These are phyloP conservation scores for Malurus leucopterus DNA, from an alignment of 2,797 vertebrate genomes.

Conservation along the genomic window DNA sequence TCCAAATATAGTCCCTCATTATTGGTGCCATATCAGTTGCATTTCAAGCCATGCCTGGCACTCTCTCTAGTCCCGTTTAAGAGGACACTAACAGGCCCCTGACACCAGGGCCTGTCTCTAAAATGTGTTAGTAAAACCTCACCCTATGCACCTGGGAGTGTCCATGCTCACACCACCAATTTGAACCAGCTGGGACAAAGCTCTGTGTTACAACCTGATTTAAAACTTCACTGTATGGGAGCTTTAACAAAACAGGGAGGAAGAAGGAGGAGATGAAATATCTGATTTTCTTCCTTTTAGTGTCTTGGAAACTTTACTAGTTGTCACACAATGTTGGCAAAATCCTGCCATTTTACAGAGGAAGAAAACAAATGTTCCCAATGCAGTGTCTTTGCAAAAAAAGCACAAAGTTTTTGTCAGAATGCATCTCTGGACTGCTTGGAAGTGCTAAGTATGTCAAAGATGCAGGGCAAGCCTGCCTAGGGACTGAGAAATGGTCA, in stretches of 20 bases:
- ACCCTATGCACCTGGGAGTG: neutral
- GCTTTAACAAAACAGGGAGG: neutral
- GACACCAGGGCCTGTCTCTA: neutral
- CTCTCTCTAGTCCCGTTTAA: neutral
- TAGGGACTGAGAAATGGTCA: neutral
- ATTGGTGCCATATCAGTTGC: conserved; percentile 24
- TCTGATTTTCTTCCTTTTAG: neutral
- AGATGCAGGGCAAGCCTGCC: neutral
- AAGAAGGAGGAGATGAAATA: neutral
- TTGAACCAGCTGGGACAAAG: neutral
- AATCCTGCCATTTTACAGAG: neutral
- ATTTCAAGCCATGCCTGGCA: conserved; percentile 4
- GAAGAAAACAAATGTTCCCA: neutral
- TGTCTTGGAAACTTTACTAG: neutral
- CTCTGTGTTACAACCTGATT: neutral
- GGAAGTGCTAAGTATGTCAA: neutral
- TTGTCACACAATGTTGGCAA: neutral
- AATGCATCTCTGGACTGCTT: neutral
- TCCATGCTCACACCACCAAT: neutral
- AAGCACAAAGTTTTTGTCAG: neutral
- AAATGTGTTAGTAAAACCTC: neutral
- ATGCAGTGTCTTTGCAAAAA: neutral
- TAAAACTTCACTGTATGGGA: neutral
- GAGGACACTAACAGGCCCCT: neutral
- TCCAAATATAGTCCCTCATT: conserved; percentile 34